A percentile compares a stretch with the other conserved stretches of the same genome.
Evolutionary conservation across 2,113 vertebrate genomes (phyloP).

Genomic region (Physeter macrocephalus): DNA sequence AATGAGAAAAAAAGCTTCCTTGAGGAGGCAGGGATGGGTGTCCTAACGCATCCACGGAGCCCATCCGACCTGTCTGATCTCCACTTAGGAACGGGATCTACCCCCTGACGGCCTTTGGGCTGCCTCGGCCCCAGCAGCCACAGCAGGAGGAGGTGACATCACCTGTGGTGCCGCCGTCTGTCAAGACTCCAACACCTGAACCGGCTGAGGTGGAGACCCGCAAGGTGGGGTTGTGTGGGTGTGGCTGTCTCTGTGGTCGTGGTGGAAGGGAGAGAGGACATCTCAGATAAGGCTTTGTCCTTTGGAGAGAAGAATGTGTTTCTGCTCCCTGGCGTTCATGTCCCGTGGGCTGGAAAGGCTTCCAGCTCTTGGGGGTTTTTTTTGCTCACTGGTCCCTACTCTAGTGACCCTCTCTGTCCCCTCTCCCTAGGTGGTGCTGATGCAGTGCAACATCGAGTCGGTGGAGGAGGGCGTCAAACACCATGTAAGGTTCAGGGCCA

Average conservation of each 20-base stretch:
- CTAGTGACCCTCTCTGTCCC: fast-evolving
- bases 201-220: slow-evolving; percentile 96
- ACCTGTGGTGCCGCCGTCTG: slow-evolving; percentile 94
- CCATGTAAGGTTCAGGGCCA: slow-evolving; percentile 83
- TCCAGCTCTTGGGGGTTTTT: background rate
- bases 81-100: slow-evolving; percentile 95
- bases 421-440: slow-evolving; percentile 90
- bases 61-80: background rate
- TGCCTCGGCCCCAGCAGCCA: slow-evolving; percentile 94
- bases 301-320: background rate
- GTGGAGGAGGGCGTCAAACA: slow-evolving; percentile 96
- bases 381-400: background rate
- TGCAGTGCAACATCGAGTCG: slow-evolving; percentile 99
- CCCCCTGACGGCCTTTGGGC: slow-evolving; percentile 94
- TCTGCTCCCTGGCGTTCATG: background rate
- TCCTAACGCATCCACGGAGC: background rate
- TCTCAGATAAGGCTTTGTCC: background rate
- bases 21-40: background rate
- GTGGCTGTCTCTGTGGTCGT: background rate
- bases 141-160: slow-evolving; percentile 96
- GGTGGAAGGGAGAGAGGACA: background rate
- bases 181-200: slow-evolving; percentile 96
- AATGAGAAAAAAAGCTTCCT: background rate
- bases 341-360: background rate
- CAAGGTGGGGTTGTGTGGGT: slow-evolving; percentile 82